phyloP scores from a whole-genome alignment of 2,888 invertebrate species.

The Rosalia funebris region DNA sequence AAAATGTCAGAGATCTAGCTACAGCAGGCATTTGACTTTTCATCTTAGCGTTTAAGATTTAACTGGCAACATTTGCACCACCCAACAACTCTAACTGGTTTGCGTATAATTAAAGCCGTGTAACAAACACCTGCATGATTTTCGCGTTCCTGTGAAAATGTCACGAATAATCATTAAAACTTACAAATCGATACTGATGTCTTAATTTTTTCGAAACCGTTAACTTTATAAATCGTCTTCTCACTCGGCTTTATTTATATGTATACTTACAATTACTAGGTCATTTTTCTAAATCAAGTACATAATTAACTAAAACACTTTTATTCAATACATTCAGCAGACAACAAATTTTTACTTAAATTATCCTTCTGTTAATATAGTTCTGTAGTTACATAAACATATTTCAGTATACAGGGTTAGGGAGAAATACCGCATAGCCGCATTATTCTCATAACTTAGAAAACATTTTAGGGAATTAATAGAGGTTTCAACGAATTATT shows the following conservation, averaged over 20 bases:
- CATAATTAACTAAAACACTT: too few species aligned
- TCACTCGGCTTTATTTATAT: too few species aligned
- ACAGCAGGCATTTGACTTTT: conserved; percentile 1
- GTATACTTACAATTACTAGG: conserved; percentile 24
- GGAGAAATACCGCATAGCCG: too few species aligned
- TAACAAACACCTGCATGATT: conserved; percentile 6
- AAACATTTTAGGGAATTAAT: too few species aligned
- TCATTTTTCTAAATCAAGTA: conserved; percentile 28
- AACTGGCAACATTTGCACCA: neutral
- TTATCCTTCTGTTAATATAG: too few species aligned
- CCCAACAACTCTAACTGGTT: conserved; percentile 3
- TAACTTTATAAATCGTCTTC: too few species aligned
- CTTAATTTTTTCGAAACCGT: conserved; percentile 8
- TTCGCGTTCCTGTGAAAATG: conserved; percentile 11
- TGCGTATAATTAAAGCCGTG: neutral
- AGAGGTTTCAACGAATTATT: too few species aligned
- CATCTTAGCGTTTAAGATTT: neutral
- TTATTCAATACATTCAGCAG: too few species aligned
- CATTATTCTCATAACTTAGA: too few species aligned
- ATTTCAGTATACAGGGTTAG: too few species aligned
- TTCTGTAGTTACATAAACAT: too few species aligned
- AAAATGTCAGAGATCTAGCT: conserved; percentile 10
- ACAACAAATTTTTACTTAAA: too few species aligned
- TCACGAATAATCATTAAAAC: conserved; percentile 10
- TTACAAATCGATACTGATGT: neutral